These are phyloP conservation scores for Spheniscus humboldti DNA, from an alignment of 2,797 vertebrate species.

Conservation along the genomic window DNA sequence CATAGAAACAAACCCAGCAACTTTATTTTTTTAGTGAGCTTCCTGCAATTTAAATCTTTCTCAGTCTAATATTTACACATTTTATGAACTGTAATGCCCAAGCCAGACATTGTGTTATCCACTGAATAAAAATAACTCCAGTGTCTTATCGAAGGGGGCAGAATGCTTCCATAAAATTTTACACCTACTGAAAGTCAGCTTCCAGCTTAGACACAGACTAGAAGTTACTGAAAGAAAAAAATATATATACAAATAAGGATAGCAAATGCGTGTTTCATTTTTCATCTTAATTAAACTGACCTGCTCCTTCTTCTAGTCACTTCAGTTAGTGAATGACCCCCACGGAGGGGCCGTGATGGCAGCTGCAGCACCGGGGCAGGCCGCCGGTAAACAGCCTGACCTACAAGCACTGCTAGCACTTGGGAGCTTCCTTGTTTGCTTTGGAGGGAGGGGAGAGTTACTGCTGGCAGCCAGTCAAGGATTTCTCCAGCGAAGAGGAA, in stretches of 20 bases:
- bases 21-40: not conserved
- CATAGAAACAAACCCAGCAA: not conserved
- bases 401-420: not conserved
- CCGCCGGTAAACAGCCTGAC: not conserved
- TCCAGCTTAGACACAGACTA: not conserved
- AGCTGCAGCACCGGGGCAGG: not conserved
- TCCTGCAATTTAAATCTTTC: not conserved
- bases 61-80: not conserved
- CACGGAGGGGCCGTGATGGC: accelerated
- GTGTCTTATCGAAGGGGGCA: not conserved
- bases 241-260: not conserved
- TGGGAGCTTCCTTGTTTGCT: not conserved
- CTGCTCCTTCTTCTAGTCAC: not conserved
- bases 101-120: not conserved
- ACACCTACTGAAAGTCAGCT: not conserved
- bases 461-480: not conserved
- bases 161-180: not conserved
- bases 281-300: not conserved
- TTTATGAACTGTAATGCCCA: not conserved
- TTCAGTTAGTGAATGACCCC: not conserved
- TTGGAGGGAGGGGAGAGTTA: not conserved
- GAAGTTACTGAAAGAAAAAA: not conserved
- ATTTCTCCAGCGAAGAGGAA: not conserved
- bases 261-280: not conserved
- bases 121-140: not conserved